Evolutionary conservation across 2,888 invertebrate species (phyloP), one percentile per base, ranked within the genome.

Genomic region (Neoscelio sp.): DNA sequence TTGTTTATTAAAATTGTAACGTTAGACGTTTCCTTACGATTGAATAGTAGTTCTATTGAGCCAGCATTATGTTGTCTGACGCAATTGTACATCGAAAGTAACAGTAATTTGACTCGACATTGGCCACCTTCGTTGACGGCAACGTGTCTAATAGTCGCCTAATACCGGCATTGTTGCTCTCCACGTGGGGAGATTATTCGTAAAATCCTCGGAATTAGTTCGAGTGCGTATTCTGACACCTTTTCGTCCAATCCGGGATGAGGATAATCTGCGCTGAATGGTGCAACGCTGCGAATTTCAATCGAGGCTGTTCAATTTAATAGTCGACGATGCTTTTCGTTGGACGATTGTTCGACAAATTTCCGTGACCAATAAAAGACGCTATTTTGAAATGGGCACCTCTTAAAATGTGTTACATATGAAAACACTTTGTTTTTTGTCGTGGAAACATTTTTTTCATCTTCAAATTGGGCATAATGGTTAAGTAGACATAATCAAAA

Each of bases 261-360:
- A 84, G 88, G 87, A 88, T 89, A 89, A 89, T 88, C 89, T 86
- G 82, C 71, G 68, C 42, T 88, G 85, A 89, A 88, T 89, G 78
- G 86, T 80, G 82, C 81, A 83, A 84, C n/a, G n/a, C 81, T 81
- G 82, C 82, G 65, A 86, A 86, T 87, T 84, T 84, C 77, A 80
- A 83, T 82, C 77, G 83, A 83, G 84, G 87, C 87, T 83, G 82
- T 78, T 65, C 82, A 84, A 85, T 84, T 85, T 77, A 73, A 71
- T 48, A 56, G 44, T 60, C 50, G 44, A 4, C 8, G 18, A 15
- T 46, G 42, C 46, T 54, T 50, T 67, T 71, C 70, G 38, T 38
- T 18, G 48, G 40, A 26, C 70, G 44, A 70, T 60, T 71, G 76
- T 50, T n/a, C n/a, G 50, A 20, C 28, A 60, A 56, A 50, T 42